Conservation (phyloP, 2,797 vertebrate genomes). For the Fistularia commersonii region DNA sequence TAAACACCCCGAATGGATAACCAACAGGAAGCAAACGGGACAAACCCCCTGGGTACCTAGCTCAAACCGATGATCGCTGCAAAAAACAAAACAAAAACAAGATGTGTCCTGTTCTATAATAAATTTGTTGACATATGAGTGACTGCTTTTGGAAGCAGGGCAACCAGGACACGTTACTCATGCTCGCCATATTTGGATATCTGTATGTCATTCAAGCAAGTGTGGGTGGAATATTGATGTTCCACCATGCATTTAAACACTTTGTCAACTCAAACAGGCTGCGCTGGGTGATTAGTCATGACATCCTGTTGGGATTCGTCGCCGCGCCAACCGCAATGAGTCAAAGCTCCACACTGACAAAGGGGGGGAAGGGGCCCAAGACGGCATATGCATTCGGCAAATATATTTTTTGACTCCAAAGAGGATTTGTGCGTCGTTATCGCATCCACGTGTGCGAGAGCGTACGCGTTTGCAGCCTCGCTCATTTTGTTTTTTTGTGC, state of each 20-base stretch:
- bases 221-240: not conserved
- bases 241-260: not conserved
- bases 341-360: no score
- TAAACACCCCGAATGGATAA: conserved; percentile 8
- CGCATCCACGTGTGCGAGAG: no score
- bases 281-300: no score
- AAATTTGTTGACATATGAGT: conserved; percentile 16
- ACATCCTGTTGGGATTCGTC: no score
- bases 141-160: conserved; percentile 23
- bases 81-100: conserved; percentile 10
- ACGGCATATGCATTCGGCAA: no score
- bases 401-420: no score
- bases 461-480: no score
- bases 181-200: not conserved
- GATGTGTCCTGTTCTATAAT: conserved; percentile 30
- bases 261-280: not conserved
- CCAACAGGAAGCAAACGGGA: conserved; percentile 16
- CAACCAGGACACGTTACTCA: not conserved
- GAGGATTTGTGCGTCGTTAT: no score
- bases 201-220: conserved; percentile 1
- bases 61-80: conserved; percentile 21
- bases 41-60: conserved; percentile 7
- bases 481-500: no score
- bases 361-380: no score
- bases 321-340: no score